Evolutionary conservation across 2,888 invertebrate species (phyloP).

Genomic region (Tipula vernalis): DNA sequence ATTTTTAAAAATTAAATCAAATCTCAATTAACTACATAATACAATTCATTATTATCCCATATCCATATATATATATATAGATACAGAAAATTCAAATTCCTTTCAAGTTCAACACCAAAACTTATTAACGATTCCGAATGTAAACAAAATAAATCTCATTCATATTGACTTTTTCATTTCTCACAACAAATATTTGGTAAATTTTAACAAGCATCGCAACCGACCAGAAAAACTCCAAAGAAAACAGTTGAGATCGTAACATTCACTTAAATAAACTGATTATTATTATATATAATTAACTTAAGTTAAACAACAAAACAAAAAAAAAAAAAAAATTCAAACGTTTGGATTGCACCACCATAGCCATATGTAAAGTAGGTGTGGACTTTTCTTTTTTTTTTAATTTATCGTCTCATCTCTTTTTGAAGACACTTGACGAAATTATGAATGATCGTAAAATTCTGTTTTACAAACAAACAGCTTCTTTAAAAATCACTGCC

Average conservation of each 20-base stretch:
- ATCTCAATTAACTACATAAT: background rate
- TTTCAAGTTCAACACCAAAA: constrained; percentile 4
- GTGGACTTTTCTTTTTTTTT: background rate
- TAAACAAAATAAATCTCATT: background rate
- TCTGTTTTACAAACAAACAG: background rate
- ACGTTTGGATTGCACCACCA: background rate
- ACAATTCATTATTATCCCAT: background rate
- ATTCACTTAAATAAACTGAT: background rate
- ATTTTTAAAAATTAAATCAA: background rate
- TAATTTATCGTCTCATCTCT: background rate
- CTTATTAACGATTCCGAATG: background rate
- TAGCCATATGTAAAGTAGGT: background rate
- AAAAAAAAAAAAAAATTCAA: no score
- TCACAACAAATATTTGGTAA: background rate
- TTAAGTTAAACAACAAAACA: background rate
- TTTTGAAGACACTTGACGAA: background rate
- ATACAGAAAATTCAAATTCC: background rate
- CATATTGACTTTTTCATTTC: background rate
- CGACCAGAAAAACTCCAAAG: background rate
- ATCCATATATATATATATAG: background rate
- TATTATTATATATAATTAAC: constrained; percentile 4
- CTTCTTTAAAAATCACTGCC: background rate
- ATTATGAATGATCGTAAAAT: background rate
- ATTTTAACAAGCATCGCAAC: background rate
- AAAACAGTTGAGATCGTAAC: background rate